Evolutionary conservation across 2,888 invertebrate species (phyloP).

Genomic region (Andrena marginata): DNA sequence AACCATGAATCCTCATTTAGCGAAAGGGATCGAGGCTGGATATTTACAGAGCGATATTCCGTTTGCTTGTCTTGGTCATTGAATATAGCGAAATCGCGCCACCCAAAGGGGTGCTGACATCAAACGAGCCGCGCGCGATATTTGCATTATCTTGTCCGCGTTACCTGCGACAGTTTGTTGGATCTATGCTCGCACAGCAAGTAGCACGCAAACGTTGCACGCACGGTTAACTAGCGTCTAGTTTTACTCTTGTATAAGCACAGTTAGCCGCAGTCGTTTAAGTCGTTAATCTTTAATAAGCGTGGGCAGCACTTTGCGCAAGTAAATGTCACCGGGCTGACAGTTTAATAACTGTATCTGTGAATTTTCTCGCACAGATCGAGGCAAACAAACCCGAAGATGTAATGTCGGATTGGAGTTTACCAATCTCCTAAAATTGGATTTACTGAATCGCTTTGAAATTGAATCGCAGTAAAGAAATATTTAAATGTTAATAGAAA

Average conservation of each 20-base stretch:
- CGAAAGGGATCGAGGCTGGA: conserved; percentile 2
- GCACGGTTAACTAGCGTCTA: conserved; percentile 19
- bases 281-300: conserved; percentile 26
- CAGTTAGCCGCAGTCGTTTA: not conserved
- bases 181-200: not conserved
- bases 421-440: too few relatives aligned
- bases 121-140: conserved; percentile 5
- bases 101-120: conserved; percentile 21
- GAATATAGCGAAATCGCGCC: conserved; percentile 24
- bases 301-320: conserved; percentile 8
- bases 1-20: too few relatives aligned
- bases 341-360: not conserved
- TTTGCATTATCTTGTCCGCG: conserved; percentile 15
- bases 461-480: not conserved
- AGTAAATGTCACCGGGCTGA: conserved; percentile 28
- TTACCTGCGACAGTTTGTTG: conserved; percentile 1
- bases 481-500: not conserved
- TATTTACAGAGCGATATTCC: not conserved
- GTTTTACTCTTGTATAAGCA: conserved; percentile 20
- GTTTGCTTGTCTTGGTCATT: conserved; percentile 21
- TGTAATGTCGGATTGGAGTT: too few relatives aligned
- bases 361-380: not conserved
- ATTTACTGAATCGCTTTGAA: not conserved
- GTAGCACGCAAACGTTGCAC: conserved; percentile 16
- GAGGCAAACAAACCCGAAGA: not conserved